These are phyloP conservation scores for Caranx ignobilis DNA, from an alignment of 2,113 vertebrate genomes.

Conservation along the genomic window DNA sequence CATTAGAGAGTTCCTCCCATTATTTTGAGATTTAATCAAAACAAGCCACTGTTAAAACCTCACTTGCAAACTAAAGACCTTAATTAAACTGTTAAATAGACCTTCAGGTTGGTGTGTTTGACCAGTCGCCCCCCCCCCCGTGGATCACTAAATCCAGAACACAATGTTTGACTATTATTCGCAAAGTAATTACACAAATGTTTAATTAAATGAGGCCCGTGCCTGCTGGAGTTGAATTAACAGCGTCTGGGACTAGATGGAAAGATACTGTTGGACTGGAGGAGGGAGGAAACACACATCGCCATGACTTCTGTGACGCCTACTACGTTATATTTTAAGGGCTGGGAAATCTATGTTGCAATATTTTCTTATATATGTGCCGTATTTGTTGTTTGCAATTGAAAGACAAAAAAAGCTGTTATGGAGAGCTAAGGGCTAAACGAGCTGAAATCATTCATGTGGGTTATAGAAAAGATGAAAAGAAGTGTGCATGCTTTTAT, in stretches of 20 bases:
- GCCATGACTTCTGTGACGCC: slow-evolving; percentile 25
- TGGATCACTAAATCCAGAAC: slow-evolving; percentile 54
- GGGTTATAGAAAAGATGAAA: background rate
- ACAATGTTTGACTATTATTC: slow-evolving; percentile 58
- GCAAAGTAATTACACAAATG: slow-evolving; percentile 67
- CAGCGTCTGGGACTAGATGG: slow-evolving; percentile 19
- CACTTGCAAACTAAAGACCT: slow-evolving; percentile 49
- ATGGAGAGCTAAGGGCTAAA: slow-evolving; percentile 59
- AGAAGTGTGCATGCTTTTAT: background rate
- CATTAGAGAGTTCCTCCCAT: background rate
- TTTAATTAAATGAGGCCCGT: slow-evolving; percentile 61
- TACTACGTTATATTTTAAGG: slow-evolving; percentile 47
- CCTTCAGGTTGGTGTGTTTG: slow-evolving; percentile 50
- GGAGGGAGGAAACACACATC: background rate
- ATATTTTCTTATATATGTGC: slow-evolving; percentile 39
- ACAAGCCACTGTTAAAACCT: slow-evolving; percentile 38
- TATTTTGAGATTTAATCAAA: slow-evolving; percentile 14
- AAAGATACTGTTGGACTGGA: slow-evolving; percentile 21
- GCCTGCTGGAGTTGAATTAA: slow-evolving; percentile 9
- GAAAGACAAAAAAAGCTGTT: background rate
- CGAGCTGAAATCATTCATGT: background rate
- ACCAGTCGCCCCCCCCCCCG: slow-evolving; percentile 36
- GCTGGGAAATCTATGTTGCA: slow-evolving; percentile 62
- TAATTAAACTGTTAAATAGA: slow-evolving; percentile 73
- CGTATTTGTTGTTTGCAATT: slow-evolving; percentile 19